These are phyloP conservation scores for Brachypalpus laphriformis DNA, from an alignment of 2,888 invertebrate species.

Conservation along the genomic window DNA sequence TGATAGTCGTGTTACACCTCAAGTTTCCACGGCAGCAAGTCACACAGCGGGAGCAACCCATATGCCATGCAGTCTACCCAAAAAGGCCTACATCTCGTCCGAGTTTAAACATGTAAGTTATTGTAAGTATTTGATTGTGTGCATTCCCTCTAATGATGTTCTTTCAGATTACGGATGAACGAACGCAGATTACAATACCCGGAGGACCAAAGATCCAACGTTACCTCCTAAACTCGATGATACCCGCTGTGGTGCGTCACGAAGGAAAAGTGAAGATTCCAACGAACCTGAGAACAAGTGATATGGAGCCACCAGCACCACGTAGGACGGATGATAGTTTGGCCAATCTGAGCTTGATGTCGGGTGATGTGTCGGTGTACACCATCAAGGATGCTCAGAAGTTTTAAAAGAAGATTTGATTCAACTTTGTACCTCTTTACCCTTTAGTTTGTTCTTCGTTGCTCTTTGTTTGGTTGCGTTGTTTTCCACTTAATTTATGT, in stretches of 20 bases:
- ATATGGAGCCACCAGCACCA: slow-evolving; percentile 52
- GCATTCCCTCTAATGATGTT: too few species aligned
- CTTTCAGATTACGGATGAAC: slow-evolving; percentile 80
- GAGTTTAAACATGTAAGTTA: slow-evolving; percentile 79
- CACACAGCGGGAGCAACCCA: not conserved
- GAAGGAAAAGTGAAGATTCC: slow-evolving; percentile 81
- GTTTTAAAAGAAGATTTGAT: slow-evolving; percentile 77
- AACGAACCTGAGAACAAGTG: slow-evolving; percentile 21
- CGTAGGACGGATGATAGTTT: slow-evolving; percentile 78
- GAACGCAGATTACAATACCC: slow-evolving; percentile 80
- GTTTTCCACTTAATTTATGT: slow-evolving; percentile 36
- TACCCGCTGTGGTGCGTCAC: slow-evolving; percentile 81
- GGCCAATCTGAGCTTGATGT: slow-evolving; percentile 81
- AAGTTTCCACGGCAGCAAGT: slow-evolving; percentile 6
- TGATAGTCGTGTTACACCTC: slow-evolving; percentile 76
- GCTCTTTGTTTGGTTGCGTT: not conserved
- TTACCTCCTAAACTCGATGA: slow-evolving; percentile 78
- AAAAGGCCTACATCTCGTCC: slow-evolving; percentile 81
- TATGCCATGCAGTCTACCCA: slow-evolving; percentile 77
- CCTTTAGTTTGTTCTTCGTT: slow-evolving; percentile 9
- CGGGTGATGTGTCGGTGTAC: slow-evolving; percentile 82
- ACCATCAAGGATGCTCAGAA: slow-evolving; percentile 82
- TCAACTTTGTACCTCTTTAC: slow-evolving; percentile 12
- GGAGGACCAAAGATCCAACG: slow-evolving; percentile 81
- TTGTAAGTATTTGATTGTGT: not conserved